Evolutionary conservation across 2,888 invertebrate species (phyloP), one percentile per base, ranked within the genome.

Genomic region (Lypha dubia): DNA sequence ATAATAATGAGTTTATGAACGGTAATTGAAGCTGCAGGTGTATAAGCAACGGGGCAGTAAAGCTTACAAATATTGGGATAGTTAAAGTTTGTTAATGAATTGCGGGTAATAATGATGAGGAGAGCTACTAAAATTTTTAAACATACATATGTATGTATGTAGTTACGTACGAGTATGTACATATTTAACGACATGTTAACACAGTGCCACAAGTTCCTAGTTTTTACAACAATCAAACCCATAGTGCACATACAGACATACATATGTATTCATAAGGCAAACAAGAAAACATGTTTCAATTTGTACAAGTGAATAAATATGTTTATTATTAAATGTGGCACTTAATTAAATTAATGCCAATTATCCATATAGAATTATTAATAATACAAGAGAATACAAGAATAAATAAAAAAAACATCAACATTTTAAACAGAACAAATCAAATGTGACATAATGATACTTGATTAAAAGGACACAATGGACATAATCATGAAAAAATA

Each of bases 341-440:
- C 74, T 81, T 74, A 79, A 84, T 84, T 84, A 84, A 81, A 75
- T 81, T 84, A 79, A 32, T 73, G 63, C 41, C 84, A 84, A 79
- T 82, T 76, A 63, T 82, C 49, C 75, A 65, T 75, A 15, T 49
- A 20, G 56, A 63, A 56, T 73, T 58, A n/a, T 65, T 20, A 65
- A 65, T 32, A 65, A 73, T n/a, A 79, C 24, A 73, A 46, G n/a
- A n/a, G n/a, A n/a, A n/a, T n/a, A n/a, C n/a, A n/a, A n/a, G n/a
- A 60, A 20, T n/a, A 13, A 15, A 38, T 20, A 24, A 56, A 70
- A 56, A 38, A 44, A 58, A 32, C 24, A 51, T 46, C 22, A 70
- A 63, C 22, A 63, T 62, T 56, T 68, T 32, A 38, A 15, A 60
- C 28, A 28, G 9, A 51, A 44, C 32, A 11, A 15, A 38, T 17